These are phyloP conservation scores for Calonectris borealis DNA, from an alignment of 2,113 vertebrate genomes.

Conservation along the genomic window DNA sequence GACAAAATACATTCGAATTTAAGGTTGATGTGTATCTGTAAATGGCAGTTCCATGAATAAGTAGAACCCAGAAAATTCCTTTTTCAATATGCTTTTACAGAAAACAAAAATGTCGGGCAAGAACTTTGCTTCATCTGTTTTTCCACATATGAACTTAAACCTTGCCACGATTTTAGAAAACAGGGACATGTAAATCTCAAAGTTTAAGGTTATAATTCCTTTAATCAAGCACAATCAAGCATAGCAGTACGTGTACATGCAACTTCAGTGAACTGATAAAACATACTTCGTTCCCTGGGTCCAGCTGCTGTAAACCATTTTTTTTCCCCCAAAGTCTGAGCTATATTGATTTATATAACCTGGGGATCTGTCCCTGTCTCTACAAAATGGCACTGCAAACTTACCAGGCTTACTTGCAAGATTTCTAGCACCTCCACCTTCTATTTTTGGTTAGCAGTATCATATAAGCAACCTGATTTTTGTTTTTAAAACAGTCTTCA, in stretches of 20 bases:
- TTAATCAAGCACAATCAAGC: not conserved
- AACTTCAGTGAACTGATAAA: not conserved
- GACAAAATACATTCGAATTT: conserved; percentile 9
- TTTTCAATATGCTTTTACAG: not conserved
- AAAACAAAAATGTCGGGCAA: not conserved
- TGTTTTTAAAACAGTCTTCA: not conserved
- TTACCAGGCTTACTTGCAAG: conserved; percentile 15
- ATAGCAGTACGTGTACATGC: not conserved
- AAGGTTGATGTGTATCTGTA: not conserved
- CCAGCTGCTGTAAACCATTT: not conserved
- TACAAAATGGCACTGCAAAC: conserved; percentile 30
- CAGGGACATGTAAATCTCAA: not conserved
- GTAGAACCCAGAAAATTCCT: not conserved
- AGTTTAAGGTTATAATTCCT: not conserved
- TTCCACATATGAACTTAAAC: not conserved
- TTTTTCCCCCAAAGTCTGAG: not conserved
- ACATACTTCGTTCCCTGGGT: not conserved
- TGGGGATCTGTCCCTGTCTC: not conserved
- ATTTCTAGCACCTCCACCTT: conserved; percentile 33
- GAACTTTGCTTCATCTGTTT: not conserved
- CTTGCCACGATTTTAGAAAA: not conserved
- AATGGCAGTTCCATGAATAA: not conserved
- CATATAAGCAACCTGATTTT: conserved; percentile 30
- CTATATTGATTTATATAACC: not conserved
- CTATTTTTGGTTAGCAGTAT: conserved; percentile 5